A percentile compares a stretch with the other conserved stretches of the same genome.
These are phyloP conservation scores for Lucilia sericata DNA, from an alignment of 1,140 invertebrate genomes.

Conservation along the genomic window DNA sequence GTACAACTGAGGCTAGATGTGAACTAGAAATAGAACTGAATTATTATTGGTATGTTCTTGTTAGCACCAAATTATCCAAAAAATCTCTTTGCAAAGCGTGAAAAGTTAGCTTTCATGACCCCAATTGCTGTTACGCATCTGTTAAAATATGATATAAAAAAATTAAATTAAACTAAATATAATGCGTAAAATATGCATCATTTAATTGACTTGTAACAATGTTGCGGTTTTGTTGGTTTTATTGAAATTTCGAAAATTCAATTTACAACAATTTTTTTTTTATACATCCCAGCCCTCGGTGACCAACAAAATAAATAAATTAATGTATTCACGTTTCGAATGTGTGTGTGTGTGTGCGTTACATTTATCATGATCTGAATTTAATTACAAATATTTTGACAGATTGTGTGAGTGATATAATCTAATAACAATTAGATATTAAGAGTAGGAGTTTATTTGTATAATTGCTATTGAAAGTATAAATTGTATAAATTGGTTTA, in stretches of 20 bases:
- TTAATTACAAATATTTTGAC: slow-evolving; percentile 7
- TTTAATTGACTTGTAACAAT: slow-evolving; percentile 41
- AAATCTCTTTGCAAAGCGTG: too few species aligned
- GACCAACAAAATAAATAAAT: neutral
- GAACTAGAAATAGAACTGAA: too few species aligned
- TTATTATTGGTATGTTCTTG: too few species aligned
- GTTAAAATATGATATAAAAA: too few species aligned
- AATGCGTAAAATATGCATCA: slow-evolving; percentile 28
- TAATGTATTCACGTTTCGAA: neutral
- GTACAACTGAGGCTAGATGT: too few species aligned
- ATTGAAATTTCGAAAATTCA: slow-evolving; percentile 17
- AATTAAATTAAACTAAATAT: neutral
- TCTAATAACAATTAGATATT: too few species aligned
- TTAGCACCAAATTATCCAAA: too few species aligned
- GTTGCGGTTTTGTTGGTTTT: slow-evolving; percentile 30
- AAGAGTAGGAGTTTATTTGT: too few species aligned
- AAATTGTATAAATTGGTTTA: too few species aligned
- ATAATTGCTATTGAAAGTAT: too few species aligned
- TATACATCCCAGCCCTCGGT: neutral
- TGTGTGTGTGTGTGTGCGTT: neutral
- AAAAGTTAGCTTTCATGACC: too few species aligned
- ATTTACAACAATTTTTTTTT: neutral
- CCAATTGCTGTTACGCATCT: too few species aligned
- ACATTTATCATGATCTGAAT: slow-evolving; percentile 12
- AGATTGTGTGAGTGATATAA: neutral